Evolutionary conservation across 2,888 invertebrate genomes (phyloP), one percentile per base, ranked within the genome.

Genomic region (Syritta pipiens): DNA sequence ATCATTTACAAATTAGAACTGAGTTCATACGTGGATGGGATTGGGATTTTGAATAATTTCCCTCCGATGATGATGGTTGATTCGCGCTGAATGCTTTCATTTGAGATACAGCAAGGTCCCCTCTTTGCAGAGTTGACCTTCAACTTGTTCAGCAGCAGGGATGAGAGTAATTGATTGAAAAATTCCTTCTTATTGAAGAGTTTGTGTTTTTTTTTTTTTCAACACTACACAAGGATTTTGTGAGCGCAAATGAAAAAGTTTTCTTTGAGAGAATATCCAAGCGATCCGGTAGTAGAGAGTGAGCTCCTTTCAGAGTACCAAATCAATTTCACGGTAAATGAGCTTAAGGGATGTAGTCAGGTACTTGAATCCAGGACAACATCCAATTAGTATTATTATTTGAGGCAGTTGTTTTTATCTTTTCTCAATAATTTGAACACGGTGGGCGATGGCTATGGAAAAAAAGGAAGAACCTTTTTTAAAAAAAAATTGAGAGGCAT

Each of bases 291-390:
- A 46, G 4, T n/a, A 46, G 7, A 48, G 0, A 4, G 3, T 17
- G 19, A 22, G 40, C 30, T 17, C 20, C 9, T 24, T 37, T 30
- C 9, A 51, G 17, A 40, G 22, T 12, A 42, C 28, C 22, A 51
- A 63, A 63, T 63, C 63, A 51, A 63, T 63, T 63, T 63, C 63
- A 63, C 51, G 51, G 63, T 37, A 63, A 63, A 49, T 63, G 51
- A 63, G 22, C 37, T 30, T 24, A 22, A 51, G 42, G 40, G 42
- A 51, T 63, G 32, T 57, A 26, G 19, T 28, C 19, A 26, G 48
- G 26, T 57, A 42, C 22, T 22, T 24, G 28, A n/a, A 19, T 12
- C 10, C 22, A n/a, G 46, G 59, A 24, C 28, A 44, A 24, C 32
- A 60, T 60, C 44, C 35, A 60, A 22, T 60, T 30, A 49, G 48